Evolutionary conservation across 1,140 invertebrate species (phyloP).

Genomic region (Hylaeus anthracinus): DNA sequence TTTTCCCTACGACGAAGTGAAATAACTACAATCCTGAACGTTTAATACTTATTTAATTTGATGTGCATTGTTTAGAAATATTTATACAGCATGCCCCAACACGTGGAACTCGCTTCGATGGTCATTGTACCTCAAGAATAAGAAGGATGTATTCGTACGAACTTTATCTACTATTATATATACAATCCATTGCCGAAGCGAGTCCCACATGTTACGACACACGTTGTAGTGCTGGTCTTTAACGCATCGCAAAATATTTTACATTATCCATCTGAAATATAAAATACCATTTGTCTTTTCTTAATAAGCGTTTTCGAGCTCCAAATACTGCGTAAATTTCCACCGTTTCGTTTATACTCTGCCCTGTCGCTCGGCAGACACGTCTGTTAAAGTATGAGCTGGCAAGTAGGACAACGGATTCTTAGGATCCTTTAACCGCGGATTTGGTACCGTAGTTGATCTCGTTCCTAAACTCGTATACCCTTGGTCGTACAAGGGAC

Average conservation of each 20-base stretch:
- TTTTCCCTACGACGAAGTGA: not conserved
- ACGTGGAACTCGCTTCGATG: too few relatives aligned
- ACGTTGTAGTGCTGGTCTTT: too few relatives aligned
- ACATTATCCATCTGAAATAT: not conserved
- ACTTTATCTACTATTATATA: too few relatives aligned
- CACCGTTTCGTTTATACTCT: slow-evolving; percentile 72
- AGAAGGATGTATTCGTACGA: too few relatives aligned
- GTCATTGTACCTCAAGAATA: too few relatives aligned
- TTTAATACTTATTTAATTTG: not conserved
- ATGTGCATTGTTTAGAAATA: slow-evolving; percentile 3
- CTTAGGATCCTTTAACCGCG: slow-evolving; percentile 82
- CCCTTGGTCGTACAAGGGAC: slow-evolving; percentile 92
- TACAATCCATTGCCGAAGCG: too few relatives aligned
- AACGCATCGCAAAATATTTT: not conserved
- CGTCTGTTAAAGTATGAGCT: slow-evolving; percentile 89
- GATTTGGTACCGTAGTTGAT: slow-evolving; percentile 91
- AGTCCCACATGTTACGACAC: too few relatives aligned
- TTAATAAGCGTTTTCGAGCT: slow-evolving; percentile 4
- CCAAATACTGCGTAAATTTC: not conserved
- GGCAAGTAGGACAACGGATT: slow-evolving; percentile 85
- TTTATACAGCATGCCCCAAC: too few relatives aligned
- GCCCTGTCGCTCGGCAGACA: slow-evolving; percentile 87
- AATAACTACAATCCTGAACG: not conserved
- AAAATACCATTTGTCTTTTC: too few relatives aligned
- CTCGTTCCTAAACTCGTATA: slow-evolving; percentile 93